Evolutionary conservation across 2,888 invertebrate species (phyloP).

Genomic region (Rhodophaea formosa): DNA sequence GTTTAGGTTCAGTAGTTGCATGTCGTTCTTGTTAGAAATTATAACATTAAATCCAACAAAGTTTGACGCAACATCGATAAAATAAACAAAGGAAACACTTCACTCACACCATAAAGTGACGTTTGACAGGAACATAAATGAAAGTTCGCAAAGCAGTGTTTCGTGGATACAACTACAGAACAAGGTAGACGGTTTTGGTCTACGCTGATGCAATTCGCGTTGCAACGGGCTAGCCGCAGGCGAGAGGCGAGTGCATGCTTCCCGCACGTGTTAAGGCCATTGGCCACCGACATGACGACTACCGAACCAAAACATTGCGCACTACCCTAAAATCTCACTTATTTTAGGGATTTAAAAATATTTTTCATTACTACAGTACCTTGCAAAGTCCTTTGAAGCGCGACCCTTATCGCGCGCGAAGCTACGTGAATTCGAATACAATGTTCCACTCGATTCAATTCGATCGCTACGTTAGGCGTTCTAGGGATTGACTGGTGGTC

Average conservation of each 20-base stretch:
- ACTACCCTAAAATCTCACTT: slow-evolving; percentile 30
- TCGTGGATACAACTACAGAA: slow-evolving; percentile 13
- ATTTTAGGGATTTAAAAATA: not conserved
- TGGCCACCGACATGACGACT: slow-evolving; percentile 41
- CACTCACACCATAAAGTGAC: not conserved
- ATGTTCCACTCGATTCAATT: slow-evolving; percentile 41
- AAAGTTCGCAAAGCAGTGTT: slow-evolving; percentile 47
- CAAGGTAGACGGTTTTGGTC: slow-evolving; percentile 38
- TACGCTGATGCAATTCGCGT: slow-evolving; percentile 56
- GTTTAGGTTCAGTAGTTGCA: no score
- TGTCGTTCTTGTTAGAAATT: no score
- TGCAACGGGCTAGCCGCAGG: slow-evolving; percentile 40
- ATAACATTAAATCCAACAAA: not conserved
- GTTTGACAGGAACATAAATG: not conserved
- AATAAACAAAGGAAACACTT: not conserved
- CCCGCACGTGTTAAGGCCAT: slow-evolving; percentile 47
- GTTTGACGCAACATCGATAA: not conserved
- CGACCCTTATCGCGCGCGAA: slow-evolving; percentile 41
- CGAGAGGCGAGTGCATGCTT: slow-evolving; percentile 43
- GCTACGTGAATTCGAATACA: slow-evolving; percentile 36
- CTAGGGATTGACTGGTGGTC: slow-evolving; percentile 68
- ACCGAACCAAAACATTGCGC: slow-evolving; percentile 33
- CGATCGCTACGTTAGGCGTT: slow-evolving; percentile 51
- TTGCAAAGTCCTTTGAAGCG: slow-evolving; percentile 40
- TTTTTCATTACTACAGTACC: slow-evolving; percentile 41